Evolutionary conservation across 2,113 vertebrate genomes (phyloP), one percentile per base, ranked within the genome.

Genomic region (Mixornis gularis): DNA sequence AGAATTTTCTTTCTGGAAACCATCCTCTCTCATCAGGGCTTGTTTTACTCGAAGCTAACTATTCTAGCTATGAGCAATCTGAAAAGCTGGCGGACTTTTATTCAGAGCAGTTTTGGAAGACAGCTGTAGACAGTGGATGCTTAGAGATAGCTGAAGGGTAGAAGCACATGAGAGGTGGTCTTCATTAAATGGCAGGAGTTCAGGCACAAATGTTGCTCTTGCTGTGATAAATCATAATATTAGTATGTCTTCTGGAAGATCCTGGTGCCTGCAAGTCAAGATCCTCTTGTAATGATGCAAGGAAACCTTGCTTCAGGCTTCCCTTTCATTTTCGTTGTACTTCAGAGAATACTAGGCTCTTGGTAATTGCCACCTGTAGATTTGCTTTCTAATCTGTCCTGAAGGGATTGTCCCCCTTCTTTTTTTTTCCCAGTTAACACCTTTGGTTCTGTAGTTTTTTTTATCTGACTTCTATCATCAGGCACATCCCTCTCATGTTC

Each of bases 401-500:
- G 20, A 36, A 58, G 48, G 20, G 38, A 60, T 53, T 14, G 2
- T 4, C 19, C 8, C 6, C 13, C 2, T 10, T 20, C 3, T 12
- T 53, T 27, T 56, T 56, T 69, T 73, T 44, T 4, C 30, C 26
- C 12, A 43, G 32, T 72, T 94, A 51, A 65, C 38, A 83, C 14
- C 7, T 34, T 81, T 38, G 62, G 34, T 55, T 92, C n/a, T 64
- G 5, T 60, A 53, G 32, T 22, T 76, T 19, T 32, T 91, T 81
- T 56, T 74, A n/a, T 52, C 46, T 69, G 51, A 34, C 21, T 12
- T 68, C 40, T 43, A 68, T 49, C 8, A 17, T 71, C 18, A 18
- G 38, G 29, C 41, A 17, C 25, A n/a, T 64, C 10, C 3, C 22
- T 70, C 29, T 58, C n/a, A 19, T 0, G 0, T 19, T 72, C n/a